phyloP scores from a whole-genome alignment of 2,888 invertebrate genomes.

The Caradrina kadenii region DNA sequence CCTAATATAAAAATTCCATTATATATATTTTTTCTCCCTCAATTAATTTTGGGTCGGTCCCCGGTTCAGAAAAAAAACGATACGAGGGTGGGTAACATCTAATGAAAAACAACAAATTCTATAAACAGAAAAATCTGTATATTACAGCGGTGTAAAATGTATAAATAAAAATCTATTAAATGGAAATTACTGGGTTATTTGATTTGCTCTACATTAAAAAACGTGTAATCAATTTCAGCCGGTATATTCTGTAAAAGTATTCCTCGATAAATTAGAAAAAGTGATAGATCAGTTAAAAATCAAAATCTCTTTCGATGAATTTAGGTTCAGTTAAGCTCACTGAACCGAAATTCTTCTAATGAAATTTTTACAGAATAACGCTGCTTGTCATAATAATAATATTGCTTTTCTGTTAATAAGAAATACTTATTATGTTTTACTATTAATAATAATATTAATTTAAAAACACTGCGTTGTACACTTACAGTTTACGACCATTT shows the following conservation, averaged over 20 bases:
- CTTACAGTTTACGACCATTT: not conserved
- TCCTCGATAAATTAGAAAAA: too few relatives aligned
- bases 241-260: too few relatives aligned
- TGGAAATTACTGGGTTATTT: not conserved
- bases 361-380: too few relatives aligned
- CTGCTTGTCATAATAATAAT: not conserved
- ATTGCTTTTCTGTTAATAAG: not conserved
- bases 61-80: slow-evolving; percentile 14
- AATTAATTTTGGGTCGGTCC: slow-evolving; percentile 39
- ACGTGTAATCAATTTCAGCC: not conserved
- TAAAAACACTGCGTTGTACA: not conserved
- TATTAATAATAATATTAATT: too few relatives aligned
- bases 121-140: slow-evolving; percentile 14
- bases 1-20: slow-evolving; percentile 19
- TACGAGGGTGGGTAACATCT: slow-evolving; percentile 25
- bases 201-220: not conserved
- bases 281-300: too few relatives aligned
- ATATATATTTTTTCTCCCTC: slow-evolving; percentile 19
- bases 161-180: not conserved
- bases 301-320: too few relatives aligned
- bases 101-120: slow-evolving; percentile 35
- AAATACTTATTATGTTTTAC: too few relatives aligned
- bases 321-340: too few relatives aligned
- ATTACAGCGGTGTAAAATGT: slow-evolving; percentile 9
- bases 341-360: too few relatives aligned